A percentile compares a stretch with the other conserved stretches of the same genome.
These are phyloP conservation scores for Indicator maculatus DNA, from an alignment of 2,113 vertebrate species.

Conservation along the genomic window DNA sequence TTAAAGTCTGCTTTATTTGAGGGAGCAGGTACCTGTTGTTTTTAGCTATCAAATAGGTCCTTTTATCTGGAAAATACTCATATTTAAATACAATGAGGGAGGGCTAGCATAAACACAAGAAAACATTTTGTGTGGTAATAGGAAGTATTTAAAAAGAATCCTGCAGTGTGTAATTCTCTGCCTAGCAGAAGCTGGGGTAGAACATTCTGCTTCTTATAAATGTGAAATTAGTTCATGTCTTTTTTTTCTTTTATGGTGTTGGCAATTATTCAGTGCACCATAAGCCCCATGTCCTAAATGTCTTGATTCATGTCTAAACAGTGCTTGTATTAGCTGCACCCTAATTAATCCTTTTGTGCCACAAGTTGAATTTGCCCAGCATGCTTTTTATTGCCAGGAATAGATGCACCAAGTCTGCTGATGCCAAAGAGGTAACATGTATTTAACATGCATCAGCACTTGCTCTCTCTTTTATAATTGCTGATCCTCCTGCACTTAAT, in stretches of 20 bases:
- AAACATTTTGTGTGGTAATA: background rate
- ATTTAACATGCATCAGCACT: constrained; percentile 56
- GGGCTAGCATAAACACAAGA: background rate
- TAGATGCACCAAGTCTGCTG: constrained; percentile 56
- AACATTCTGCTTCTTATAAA: constrained; percentile 8
- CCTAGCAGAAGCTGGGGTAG: background rate
- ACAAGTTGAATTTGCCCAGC: constrained; percentile 49
- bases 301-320: constrained; percentile 48
- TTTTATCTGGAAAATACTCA: background rate
- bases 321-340: constrained; percentile 50
- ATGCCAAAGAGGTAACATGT: constrained; percentile 36
- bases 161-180: background rate
- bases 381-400: constrained; percentile 39
- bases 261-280: constrained; percentile 13
- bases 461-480: constrained; percentile 39
- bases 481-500: constrained; percentile 58
- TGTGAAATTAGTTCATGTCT: background rate
- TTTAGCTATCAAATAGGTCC: background rate
- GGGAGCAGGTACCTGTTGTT: background rate
- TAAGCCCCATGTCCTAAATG: constrained; percentile 30
- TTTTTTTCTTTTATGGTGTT: constrained; percentile 1
- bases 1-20: background rate
- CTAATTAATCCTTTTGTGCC: constrained; percentile 54
- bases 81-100: background rate
- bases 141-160: background rate